Conservation (phyloP, 2,797 vertebrate species). For the Mionectes olivaceus region DNA sequence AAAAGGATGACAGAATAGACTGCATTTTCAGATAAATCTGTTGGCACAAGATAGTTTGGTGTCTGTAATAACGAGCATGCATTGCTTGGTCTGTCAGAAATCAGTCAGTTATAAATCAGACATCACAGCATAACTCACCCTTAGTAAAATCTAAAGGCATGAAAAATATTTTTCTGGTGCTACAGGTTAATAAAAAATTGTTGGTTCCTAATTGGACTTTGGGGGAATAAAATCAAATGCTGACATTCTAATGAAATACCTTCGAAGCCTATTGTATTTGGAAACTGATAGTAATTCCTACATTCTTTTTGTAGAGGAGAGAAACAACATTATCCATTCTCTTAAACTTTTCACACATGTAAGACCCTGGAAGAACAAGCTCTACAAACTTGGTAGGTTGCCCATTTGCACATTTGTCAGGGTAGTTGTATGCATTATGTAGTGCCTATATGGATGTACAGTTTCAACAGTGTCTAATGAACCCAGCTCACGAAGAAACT, state of each 20-base stretch:
- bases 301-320: not conserved
- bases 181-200: not conserved
- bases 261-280: not conserved
- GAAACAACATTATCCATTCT: not conserved
- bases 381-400: not conserved
- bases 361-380: not conserved
- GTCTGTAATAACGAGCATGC: not conserved
- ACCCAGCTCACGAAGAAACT: not conserved
- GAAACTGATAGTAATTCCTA: not conserved
- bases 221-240: not conserved
- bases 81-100: not conserved
- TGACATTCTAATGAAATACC: not conserved
- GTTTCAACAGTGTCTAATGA: not conserved
- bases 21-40: not conserved
- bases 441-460: not conserved
- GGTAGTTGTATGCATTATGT: not conserved
- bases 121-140: not conserved
- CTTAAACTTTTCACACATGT: not conserved
- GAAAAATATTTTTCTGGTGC: not conserved
- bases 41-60: not conserved
- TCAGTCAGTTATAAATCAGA: not conserved
- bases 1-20: not conserved
- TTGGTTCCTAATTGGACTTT: not conserved
- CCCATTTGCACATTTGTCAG: not conserved
- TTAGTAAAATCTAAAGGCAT: not conserved